phyloP scores from a whole-genome alignment of 2,113 vertebrate species.

The Coreoperca whiteheadi region DNA sequence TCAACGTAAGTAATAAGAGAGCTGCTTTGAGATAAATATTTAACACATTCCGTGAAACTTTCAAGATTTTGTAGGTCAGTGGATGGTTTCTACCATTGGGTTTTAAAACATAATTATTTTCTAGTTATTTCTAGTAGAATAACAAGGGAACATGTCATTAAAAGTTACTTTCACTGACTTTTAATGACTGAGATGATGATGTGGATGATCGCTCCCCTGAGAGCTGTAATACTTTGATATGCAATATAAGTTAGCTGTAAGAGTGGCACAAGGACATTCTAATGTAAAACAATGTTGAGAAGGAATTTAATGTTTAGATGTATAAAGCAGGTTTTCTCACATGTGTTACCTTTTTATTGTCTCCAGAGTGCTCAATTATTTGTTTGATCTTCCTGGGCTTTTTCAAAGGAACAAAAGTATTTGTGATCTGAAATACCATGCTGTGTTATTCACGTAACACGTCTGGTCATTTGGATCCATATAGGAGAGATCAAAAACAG shows the following conservation, averaged over 20 bases:
- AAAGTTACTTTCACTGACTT: conserved; percentile 75
- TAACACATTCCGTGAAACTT: conserved; percentile 47
- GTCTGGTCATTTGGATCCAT: conserved; percentile 39
- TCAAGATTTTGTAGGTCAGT: conserved; percentile 71
- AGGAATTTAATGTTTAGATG: conserved; percentile 31
- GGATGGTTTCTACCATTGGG: conserved; percentile 45
- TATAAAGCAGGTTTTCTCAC: conserved; percentile 5
- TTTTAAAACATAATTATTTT: conserved; percentile 64
- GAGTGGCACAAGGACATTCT: conserved; percentile 36
- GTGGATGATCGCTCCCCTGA: conserved; percentile 53
- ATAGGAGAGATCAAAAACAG: conserved; percentile 39
- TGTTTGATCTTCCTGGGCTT: conserved; percentile 53
- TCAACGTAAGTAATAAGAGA: conserved; percentile 43
- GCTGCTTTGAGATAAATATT: conserved; percentile 61
- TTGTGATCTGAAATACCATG: conserved; percentile 42
- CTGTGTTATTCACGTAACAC: conserved; percentile 33
- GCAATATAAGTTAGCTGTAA: conserved; percentile 42
- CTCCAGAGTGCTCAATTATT: conserved; percentile 35
- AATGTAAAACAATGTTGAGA: conserved; percentile 40
- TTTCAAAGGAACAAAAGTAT: conserved; percentile 55
- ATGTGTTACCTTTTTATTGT: conserved; percentile 53
- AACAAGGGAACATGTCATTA: conserved; percentile 70
- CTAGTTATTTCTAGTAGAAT: conserved; percentile 60
- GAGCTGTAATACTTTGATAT: conserved; percentile 61
- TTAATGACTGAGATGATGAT: conserved; percentile 72